Conservation (phyloP, 2,797 vertebrate genomes). For the Emydoidea blandingii region DNA sequence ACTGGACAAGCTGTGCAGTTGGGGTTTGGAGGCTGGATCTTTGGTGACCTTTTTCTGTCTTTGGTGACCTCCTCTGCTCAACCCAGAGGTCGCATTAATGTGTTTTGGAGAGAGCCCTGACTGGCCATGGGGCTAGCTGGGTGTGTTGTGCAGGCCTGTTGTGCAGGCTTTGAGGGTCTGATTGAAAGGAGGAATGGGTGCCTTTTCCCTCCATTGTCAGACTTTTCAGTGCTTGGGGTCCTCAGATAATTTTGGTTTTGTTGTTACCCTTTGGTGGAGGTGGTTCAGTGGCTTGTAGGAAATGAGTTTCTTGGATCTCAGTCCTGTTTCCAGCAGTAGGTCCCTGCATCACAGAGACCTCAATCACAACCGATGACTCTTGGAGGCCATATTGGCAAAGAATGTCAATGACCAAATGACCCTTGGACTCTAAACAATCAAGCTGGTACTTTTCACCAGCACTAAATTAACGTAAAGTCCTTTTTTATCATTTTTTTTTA, state of each 20-base stretch:
- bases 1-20: neutral
- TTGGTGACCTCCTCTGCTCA: neutral
- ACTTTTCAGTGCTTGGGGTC: neutral
- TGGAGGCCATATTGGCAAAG: neutral
- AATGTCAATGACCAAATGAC: neutral
- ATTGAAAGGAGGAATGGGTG: neutral
- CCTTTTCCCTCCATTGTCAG: neutral
- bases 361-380: neutral
- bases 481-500: neutral
- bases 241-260: neutral
- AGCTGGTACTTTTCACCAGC: neutral
- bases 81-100: neutral
- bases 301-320: neutral
- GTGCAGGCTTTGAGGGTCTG: neutral
- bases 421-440: neutral
- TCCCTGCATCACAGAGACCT: neutral
- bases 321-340: neutral
- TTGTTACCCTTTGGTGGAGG: neutral
- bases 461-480: neutral
- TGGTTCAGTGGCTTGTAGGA: neutral
- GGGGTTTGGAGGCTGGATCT: neutral
- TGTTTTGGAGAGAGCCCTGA: neutral
- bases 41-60: neutral
- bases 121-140: accelerated
- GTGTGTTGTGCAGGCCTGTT: neutral